phyloP scores from a whole-genome alignment of 2,797 vertebrate genomes.

The Adelosebastes latens region DNA sequence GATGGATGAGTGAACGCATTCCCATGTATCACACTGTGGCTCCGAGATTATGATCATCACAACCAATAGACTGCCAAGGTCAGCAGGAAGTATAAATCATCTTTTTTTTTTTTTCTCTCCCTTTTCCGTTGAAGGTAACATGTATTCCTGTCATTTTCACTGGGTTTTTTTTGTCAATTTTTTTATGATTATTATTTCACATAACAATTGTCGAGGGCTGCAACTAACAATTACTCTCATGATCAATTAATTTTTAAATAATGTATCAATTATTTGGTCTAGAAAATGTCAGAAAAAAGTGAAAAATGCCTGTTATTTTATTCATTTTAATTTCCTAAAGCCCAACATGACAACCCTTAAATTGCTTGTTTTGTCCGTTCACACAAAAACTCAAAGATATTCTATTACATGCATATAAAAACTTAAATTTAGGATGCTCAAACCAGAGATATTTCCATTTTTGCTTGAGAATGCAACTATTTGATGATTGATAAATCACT shows the following conservation, averaged over 20 bases:
- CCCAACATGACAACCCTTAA: neutral
- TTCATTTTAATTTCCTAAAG: neutral
- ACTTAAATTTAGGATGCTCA: neutral
- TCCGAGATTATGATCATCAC: constrained; percentile 86
- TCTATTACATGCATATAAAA: neutral
- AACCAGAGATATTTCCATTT: neutral
- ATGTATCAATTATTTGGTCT: neutral
- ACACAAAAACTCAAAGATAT: neutral
- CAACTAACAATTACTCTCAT: neutral
- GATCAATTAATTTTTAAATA: neutral
- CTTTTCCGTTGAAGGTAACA: constrained; percentile 33
- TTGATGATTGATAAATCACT: neutral
- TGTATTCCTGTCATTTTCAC: constrained; percentile 26
- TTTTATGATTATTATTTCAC: neutral
- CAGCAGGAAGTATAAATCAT: constrained; percentile 82
- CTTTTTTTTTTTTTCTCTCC: constrained; percentile 9
- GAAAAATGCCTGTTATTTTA: neutral
- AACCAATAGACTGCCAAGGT: constrained; percentile 82
- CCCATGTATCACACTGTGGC: constrained; percentile 88
- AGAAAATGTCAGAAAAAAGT: neutral
- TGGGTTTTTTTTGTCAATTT: neutral
- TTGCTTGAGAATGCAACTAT: neutral
- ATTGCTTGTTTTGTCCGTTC: neutral
- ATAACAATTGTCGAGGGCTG: neutral
- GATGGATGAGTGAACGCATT: constrained; percentile 88